These are phyloP conservation scores for Epistrophe grossulariae DNA, from an alignment of 2,888 invertebrate genomes.

Conservation along the genomic window DNA sequence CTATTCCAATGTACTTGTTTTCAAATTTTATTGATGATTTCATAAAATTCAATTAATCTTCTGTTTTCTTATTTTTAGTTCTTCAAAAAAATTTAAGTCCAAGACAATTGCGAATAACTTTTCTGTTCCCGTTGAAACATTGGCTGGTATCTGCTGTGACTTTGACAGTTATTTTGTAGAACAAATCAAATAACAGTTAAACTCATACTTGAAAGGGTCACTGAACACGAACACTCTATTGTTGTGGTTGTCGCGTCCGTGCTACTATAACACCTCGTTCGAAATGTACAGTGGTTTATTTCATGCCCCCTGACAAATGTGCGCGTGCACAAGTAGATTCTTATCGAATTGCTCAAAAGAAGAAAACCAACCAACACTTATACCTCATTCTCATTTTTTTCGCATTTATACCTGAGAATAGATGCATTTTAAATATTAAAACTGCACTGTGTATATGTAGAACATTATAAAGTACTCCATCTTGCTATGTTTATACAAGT, in stretches of 20 bases:
- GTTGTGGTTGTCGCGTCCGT: slow-evolving; percentile 11
- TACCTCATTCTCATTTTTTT: slow-evolving; percentile 37
- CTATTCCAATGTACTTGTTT: not conserved
- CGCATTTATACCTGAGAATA: slow-evolving; percentile 35
- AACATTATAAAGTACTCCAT: slow-evolving; percentile 27
- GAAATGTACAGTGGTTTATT: slow-evolving; percentile 50
- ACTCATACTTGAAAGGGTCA: slow-evolving; percentile 56
- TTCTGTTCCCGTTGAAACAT: slow-evolving; percentile 3
- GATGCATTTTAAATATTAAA: slow-evolving; percentile 29
- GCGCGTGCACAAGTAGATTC: slow-evolving; percentile 54
- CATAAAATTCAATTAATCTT: not conserved
- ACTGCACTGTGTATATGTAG: not conserved
- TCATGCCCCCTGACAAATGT: slow-evolving; percentile 40
- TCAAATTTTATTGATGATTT: not conserved
- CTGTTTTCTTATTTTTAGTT: not conserved
- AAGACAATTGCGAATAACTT: not conserved
- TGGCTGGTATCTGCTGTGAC: not conserved
- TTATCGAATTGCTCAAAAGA: slow-evolving; percentile 49
- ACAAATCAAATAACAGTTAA: slow-evolving; percentile 73
- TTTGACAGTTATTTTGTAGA: slow-evolving; percentile 61
- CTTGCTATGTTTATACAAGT: not conserved
- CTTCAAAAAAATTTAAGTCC: not conserved
- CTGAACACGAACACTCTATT: slow-evolving; percentile 41
- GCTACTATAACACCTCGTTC: slow-evolving; percentile 14
- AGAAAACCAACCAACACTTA: slow-evolving; percentile 22